Base-by-base conservation (phyloP, 2,888 invertebrate genomes). In the Saturnia pavonia region DNA sequence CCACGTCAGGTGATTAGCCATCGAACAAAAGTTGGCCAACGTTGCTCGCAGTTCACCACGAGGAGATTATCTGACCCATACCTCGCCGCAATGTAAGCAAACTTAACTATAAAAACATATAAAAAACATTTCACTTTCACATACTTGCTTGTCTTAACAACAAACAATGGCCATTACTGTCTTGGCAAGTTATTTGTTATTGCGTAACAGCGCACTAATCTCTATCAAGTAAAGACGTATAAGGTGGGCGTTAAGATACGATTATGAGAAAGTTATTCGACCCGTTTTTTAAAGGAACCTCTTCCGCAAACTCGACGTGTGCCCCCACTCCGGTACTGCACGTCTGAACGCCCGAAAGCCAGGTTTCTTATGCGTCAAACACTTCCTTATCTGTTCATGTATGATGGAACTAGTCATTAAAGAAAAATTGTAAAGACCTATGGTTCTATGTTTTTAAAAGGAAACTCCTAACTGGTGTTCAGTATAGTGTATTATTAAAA, bases 211-310 rank as follows among this genome's bases (percentile, higher is more conserved):
- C 75, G 75, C 75, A 78, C 79, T 83, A 81, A 83, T 81, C 79
- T 79, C 74, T 76, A 76, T 78, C 74, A 75, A 76, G 73, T 77
- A 73, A 76, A 80, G 76, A 75, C 81, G 77, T 78, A 76, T 77
- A 76, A 77, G 78, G 85, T 84, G 82, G 83, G 82, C 78, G 82
- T 73, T 80, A 80, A 81, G 82, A 84, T 80, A 78, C 76, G 79
- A 75, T 73, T 73, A 71, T 80, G 85, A 85, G 85, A 87, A 86
- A 86, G 85, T 82, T 72, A 84, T 82, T 83, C 85, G 85, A 86
- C 86, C 85, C 77, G 88, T 88, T 86, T 85, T 73, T 71, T 74
- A 71, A 76, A 76, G 82, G 83, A 82, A 82, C 81, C 77, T 82
- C 82, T 85, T 84, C 84, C 82, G 83, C 72, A 72, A 79, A 74